Conservation (phyloP, 2,888 invertebrate genomes). For the Microplitis deprimator region DNA sequence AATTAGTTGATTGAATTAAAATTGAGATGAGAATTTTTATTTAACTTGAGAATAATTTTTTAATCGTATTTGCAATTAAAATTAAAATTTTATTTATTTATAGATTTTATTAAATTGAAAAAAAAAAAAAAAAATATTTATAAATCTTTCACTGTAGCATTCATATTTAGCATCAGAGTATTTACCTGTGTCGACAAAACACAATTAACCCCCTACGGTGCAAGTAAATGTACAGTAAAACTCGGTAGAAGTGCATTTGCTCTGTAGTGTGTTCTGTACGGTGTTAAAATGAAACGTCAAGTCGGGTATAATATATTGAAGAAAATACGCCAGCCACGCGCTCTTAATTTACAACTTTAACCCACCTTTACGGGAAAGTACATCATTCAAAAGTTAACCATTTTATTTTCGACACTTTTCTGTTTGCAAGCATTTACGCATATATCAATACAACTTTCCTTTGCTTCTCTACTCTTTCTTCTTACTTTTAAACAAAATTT, state of each 20-base stretch:
- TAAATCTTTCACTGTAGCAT: neutral
- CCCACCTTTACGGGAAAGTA: neutral
- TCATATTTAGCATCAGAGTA: constrained; percentile 16
- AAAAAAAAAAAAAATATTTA: neutral
- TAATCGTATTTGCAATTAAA: no score
- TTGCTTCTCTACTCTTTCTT: neutral
- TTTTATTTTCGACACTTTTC: constrained; percentile 46
- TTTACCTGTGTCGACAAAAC: constrained; percentile 60
- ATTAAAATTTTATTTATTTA: no score
- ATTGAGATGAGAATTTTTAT: no score
- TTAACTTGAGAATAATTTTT: no score
- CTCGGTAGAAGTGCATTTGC: constrained; percentile 36
- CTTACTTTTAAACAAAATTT: neutral
- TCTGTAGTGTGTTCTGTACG: neutral
- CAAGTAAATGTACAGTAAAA: constrained; percentile 48
- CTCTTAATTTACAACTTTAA: constrained; percentile 58
- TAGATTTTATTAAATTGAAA: neutral
- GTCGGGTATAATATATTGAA: neutral
- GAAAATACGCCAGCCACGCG: constrained; percentile 50
- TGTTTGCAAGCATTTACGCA: constrained; percentile 14
- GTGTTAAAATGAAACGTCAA: constrained; percentile 14
- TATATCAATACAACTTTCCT: constrained; percentile 16
- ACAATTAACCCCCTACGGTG: constrained; percentile 59
- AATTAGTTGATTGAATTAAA: no score
- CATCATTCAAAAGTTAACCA: constrained; percentile 45